A percentile compares a stretch with the other conserved stretches of the same genome.
Evolutionary conservation across 1,140 invertebrate genomes (phyloP).

Genomic region (Wasmannia auropunctata): DNA sequence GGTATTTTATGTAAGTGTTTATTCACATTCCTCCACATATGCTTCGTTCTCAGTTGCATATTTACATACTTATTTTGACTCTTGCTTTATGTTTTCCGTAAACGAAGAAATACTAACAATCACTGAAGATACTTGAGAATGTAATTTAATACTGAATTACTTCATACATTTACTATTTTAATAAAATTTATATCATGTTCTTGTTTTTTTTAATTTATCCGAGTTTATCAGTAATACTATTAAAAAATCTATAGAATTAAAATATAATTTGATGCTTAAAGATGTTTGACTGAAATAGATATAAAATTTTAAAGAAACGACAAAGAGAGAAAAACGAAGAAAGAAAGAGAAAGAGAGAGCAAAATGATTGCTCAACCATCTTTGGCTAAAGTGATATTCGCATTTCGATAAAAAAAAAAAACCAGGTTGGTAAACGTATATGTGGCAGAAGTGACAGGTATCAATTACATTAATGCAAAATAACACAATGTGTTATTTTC

Average conservation of each 20-base stretch:
- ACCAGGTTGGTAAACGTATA: not conserved
- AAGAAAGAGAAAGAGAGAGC: not conserved
- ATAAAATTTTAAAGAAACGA: not conserved
- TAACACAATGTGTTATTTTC: too few species aligned
- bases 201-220: not conserved
- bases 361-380: not conserved
- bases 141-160: not conserved
- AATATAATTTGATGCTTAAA: not conserved
- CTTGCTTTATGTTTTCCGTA: not conserved
- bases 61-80: not conserved
- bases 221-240: not conserved
- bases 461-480: not conserved
- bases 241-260: not conserved
- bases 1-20: not conserved
- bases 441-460: not conserved
- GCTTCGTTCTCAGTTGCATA: not conserved
- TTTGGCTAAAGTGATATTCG: not conserved
- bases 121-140: not conserved
- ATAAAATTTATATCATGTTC: not conserved
- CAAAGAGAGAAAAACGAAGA: not conserved
- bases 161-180: not conserved
- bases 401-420: not conserved
- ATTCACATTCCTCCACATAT: not conserved
- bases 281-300: not conserved
- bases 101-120: not conserved